These are phyloP conservation scores for Anarsia innoxiella DNA, from an alignment of 2,888 invertebrate species.

Conservation along the genomic window DNA sequence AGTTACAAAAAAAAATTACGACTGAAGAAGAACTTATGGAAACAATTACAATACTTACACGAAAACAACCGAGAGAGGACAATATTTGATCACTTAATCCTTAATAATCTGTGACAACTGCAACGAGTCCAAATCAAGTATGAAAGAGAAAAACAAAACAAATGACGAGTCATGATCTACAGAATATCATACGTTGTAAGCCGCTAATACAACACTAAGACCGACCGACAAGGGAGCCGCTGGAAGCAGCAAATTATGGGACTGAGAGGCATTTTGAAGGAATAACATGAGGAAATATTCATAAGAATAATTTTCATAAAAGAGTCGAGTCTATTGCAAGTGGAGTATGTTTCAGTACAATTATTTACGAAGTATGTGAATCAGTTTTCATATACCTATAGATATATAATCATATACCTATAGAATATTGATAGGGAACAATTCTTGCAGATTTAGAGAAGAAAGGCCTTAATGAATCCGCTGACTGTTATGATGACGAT, in stretches of 20 bases:
- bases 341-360: neutral
- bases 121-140: slow-evolving; percentile 16
- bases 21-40: too few relatives aligned
- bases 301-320: neutral
- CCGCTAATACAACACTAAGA: slow-evolving; percentile 53
- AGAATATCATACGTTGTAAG: slow-evolving; percentile 50
- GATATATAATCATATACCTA: neutral
- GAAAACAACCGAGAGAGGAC: too few relatives aligned
- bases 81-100: slow-evolving; percentile 16
- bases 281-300: neutral
- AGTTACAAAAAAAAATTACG: too few relatives aligned
- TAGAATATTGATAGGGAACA: neutral
- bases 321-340: neutral
- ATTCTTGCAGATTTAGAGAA: too few relatives aligned
- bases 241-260: slow-evolving; percentile 3
- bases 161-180: slow-evolving; percentile 42
- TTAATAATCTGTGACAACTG: slow-evolving; percentile 20
- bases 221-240: slow-evolving; percentile 60
- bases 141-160: slow-evolving; percentile 23
- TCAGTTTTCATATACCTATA: neutral
- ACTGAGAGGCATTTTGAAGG: neutral
- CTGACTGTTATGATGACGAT: too few relatives aligned
- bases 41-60: too few relatives aligned
- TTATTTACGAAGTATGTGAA: neutral
- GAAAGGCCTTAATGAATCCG: too few relatives aligned